These are phyloP conservation scores for Subanguina moxae DNA, from an alignment of 1,140 invertebrate genomes.

Conservation along the genomic window DNA sequence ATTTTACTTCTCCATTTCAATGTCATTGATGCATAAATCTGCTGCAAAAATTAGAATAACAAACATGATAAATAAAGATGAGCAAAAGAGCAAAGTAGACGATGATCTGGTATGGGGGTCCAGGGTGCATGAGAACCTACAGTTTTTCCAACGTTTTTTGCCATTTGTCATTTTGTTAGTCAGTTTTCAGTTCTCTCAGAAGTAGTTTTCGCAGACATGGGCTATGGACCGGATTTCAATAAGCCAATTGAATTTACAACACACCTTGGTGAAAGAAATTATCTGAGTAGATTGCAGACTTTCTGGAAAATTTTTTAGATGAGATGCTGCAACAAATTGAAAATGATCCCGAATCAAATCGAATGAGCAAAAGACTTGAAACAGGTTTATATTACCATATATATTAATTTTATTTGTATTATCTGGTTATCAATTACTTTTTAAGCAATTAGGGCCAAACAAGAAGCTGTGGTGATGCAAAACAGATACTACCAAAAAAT, in stretches of 20 bases:
- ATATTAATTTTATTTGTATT: too few species aligned
- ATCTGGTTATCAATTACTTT: not conserved
- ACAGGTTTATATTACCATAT: too few species aligned
- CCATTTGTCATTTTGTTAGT: not conserved
- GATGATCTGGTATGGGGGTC: too few species aligned
- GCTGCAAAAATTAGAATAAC: too few species aligned
- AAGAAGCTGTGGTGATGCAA: constrained; percentile 34
- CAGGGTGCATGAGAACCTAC: too few species aligned
- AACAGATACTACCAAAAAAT: constrained; percentile 34
- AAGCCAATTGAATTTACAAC: constrained; percentile 20
- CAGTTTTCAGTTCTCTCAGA: constrained; percentile 3
- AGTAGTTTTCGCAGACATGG: constrained; percentile 21
- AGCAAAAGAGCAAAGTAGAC: too few species aligned
- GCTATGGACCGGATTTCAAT: constrained; percentile 16
- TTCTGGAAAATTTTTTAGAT: constrained; percentile 11
- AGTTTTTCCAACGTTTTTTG: not conserved
- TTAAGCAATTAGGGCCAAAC: constrained; percentile 22
- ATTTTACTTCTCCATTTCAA: too few species aligned
- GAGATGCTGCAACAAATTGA: constrained; percentile 30
- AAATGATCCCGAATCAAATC: constrained; percentile 11
- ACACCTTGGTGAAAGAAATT: constrained; percentile 14
- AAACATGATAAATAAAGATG: too few species aligned
- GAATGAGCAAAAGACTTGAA: constrained; percentile 25
- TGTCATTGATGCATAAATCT: too few species aligned
- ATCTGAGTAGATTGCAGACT: not conserved